Evolutionary conservation across 2,797 vertebrate species (phyloP).

Genomic region (Geotrypetes seraphini): DNA sequence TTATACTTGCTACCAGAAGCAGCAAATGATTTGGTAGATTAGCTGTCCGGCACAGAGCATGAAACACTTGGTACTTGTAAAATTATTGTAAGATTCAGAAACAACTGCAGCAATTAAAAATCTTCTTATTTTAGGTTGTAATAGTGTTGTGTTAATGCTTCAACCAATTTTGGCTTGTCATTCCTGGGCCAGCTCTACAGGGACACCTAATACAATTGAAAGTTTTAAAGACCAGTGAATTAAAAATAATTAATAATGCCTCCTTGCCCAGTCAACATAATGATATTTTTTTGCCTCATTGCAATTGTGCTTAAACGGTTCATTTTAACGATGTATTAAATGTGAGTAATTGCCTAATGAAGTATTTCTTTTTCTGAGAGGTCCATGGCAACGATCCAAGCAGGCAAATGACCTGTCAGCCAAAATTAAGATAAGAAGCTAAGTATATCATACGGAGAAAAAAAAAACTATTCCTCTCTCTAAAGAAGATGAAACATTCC

Average conservation of each 20-base stretch:
- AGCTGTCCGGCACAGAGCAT: no score
- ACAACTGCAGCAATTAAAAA: conserved; percentile 47
- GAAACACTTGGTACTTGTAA: no score
- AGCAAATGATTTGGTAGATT: no score
- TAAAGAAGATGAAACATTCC: no score
- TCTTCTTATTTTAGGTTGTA: conserved; percentile 43
- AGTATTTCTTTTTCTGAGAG: conserved; percentile 13
- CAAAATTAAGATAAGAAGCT: no score
- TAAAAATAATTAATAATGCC: conserved; percentile 25
- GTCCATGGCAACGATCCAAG: background rate
- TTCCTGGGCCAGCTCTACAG: conserved; percentile 7
- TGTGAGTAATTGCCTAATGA: conserved; percentile 8
- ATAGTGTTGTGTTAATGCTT: conserved; percentile 36
- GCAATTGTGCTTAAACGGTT: conserved; percentile 32
- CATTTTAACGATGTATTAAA: conserved; percentile 12
- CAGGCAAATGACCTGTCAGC: no score
- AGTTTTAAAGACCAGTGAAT: conserved; percentile 17
- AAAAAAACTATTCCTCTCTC: no score
- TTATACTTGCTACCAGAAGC: no score
- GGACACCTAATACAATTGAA: background rate
- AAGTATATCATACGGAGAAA: no score
- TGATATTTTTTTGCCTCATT: conserved; percentile 21
- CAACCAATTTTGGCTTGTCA: conserved; percentile 10
- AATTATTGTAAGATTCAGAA: conserved; percentile 37
- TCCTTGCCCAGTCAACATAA: conserved; percentile 24